phyloP scores from a whole-genome alignment of 2,888 invertebrate genomes.

The Epinotia brunnichana region DNA sequence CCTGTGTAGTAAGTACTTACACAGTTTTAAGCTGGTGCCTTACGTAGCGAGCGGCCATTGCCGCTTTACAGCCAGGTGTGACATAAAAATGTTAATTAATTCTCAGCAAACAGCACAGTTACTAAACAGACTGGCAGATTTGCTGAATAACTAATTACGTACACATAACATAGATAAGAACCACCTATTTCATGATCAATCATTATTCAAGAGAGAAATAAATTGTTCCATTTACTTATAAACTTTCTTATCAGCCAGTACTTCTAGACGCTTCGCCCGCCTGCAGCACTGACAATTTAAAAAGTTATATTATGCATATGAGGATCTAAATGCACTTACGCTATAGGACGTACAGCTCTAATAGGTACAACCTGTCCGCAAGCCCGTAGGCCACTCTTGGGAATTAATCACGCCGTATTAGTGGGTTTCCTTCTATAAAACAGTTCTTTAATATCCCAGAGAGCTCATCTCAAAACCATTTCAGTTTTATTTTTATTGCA shows the following conservation, averaged over 20 bases:
- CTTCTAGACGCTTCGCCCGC: conserved; percentile 51
- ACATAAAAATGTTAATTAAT: background rate
- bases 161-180: conserved; percentile 39
- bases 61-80: too few species aligned
- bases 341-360: conserved; percentile 8
- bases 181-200: conserved; percentile 48
- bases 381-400: conserved; percentile 57
- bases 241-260: conserved; percentile 55
- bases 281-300: conserved; percentile 48
- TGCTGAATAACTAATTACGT: conserved; percentile 42
- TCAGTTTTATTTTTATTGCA: conserved; percentile 18
- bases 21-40: too few species aligned
- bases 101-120: background rate
- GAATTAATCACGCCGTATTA: conserved; percentile 66
- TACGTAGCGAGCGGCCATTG: too few species aligned
- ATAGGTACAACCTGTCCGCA: conserved; percentile 25
- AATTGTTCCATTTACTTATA: conserved; percentile 58
- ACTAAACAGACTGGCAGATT: conserved; percentile 24
- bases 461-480: conserved; percentile 7
- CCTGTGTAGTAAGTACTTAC: too few species aligned
- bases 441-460: conserved; percentile 39
- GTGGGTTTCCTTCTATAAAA: conserved; percentile 58
- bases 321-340: conserved; percentile 14
- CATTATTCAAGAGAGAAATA: conserved; percentile 56
- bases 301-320: conserved; percentile 4